These are phyloP conservation scores for Dichetophora obliterata DNA, from an alignment of 2,888 invertebrate genomes.

Conservation along the genomic window DNA sequence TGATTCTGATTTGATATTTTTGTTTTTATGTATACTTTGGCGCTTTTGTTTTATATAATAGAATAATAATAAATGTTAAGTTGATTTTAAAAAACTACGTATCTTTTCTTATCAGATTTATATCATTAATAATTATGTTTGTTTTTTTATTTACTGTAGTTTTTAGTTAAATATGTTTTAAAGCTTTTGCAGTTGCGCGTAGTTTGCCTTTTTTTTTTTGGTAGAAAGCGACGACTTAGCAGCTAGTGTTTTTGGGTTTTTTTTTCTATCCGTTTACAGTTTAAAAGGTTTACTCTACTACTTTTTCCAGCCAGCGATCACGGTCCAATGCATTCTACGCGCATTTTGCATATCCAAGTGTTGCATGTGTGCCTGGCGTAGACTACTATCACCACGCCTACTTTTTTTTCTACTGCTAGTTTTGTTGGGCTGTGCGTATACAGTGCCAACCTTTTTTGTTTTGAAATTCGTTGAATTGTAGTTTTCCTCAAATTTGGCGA, in stretches of 20 bases:
- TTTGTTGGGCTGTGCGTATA: neutral
- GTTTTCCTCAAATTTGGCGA: conserved; percentile 38
- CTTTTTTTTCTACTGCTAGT: conserved; percentile 13
- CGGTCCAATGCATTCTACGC: conserved; percentile 26
- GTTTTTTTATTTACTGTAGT: conserved; percentile 47
- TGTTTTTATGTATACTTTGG: neutral
- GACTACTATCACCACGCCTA: conserved; percentile 22
- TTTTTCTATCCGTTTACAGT: conserved; percentile 15
- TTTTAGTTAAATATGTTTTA: conserved; percentile 55
- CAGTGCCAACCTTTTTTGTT: conserved; percentile 20
- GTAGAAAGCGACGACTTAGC: conserved; percentile 23
- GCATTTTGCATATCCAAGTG: neutral
- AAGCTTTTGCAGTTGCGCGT: conserved; percentile 41
- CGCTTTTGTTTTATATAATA: neutral
- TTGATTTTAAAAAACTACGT: conserved; percentile 31
- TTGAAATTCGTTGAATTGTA: conserved; percentile 42
- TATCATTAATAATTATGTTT: conserved; percentile 41
- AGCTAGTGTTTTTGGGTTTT: conserved; percentile 7
- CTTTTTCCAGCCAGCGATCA: conserved; percentile 31
- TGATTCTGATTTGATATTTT: conserved; percentile 24
- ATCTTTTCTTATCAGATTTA: conserved; percentile 39
- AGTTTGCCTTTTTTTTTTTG: conserved; percentile 40
- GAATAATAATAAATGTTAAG: neutral
- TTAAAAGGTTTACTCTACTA: neutral
- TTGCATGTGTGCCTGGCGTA: neutral